phyloP scores from a whole-genome alignment of 1,140 invertebrate genomes.

The Littorina saxatilis region DNA sequence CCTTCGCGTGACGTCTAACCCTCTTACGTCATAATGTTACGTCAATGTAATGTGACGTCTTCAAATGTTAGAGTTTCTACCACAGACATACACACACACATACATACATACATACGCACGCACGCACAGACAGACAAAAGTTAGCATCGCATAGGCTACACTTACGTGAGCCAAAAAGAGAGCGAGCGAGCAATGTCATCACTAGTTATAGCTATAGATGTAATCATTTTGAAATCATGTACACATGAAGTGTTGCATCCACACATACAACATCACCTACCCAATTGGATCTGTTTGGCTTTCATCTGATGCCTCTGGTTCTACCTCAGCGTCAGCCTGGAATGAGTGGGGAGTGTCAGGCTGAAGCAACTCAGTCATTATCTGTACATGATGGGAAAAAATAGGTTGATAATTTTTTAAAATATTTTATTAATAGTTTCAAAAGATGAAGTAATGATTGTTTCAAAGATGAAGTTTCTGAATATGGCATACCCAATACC shows the following conservation, averaged over 20 bases:
- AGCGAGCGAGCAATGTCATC: neutral
- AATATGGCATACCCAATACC: neutral
- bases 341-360: neutral
- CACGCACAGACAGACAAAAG: too few species aligned
- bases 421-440: too few species aligned
- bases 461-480: too few species aligned
- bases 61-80: too few species aligned
- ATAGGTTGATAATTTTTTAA: neutral
- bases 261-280: neutral
- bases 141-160: too few species aligned
- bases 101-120: neutral
- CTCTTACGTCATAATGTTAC: too few species aligned
- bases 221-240: conserved; percentile 4
- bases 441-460: too few species aligned
- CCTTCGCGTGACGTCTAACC: too few species aligned
- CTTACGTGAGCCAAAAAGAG: too few species aligned
- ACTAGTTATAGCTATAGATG: conserved; percentile 4
- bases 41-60: too few species aligned
- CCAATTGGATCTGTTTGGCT: conserved; percentile 3
- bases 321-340: neutral
- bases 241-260: neutral
- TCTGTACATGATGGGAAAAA: neutral
- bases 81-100: too few species aligned
- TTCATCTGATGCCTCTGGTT: conserved; percentile 3
- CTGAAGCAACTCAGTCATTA: neutral